phyloP scores from a whole-genome alignment of 1,140 invertebrate genomes.

The Trachymyrmex septentrionalis region DNA sequence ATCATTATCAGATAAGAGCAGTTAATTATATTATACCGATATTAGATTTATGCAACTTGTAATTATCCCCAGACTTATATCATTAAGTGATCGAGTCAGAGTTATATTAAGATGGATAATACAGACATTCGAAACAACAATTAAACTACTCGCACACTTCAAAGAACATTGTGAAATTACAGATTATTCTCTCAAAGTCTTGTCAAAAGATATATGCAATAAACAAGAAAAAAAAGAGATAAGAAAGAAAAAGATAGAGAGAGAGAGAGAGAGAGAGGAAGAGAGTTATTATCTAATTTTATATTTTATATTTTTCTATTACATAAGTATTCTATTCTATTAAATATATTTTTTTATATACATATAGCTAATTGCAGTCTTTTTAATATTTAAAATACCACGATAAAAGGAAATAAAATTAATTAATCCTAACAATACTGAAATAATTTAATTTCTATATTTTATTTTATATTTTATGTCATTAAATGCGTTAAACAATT shows the following conservation, averaged over 20 bases:
- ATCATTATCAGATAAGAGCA: conserved; percentile 19
- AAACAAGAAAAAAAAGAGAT: neutral
- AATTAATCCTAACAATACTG: neutral
- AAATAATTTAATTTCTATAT: neutral
- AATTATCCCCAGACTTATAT: conserved; percentile 21
- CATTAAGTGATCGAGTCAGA: conserved; percentile 20
- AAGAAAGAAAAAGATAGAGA: too few relatives aligned
- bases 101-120: conserved; percentile 12
- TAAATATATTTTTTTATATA: neutral
- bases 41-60: conserved; percentile 1
- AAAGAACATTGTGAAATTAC: neutral
- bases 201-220: neutral
- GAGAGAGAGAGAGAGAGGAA: too few relatives aligned
- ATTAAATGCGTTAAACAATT: neutral
- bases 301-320: neutral
- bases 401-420: neutral
- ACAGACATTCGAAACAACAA: conserved; percentile 7
- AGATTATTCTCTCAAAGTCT: neutral
- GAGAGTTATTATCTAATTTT: conserved; percentile 16
- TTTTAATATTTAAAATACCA: neutral
- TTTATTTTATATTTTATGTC: neutral
- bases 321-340: neutral
- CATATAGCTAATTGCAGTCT: neutral
- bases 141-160: neutral
- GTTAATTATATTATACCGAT: neutral